A percentile compares a stretch with the other conserved stretches of the same genome.
phyloP scores from a whole-genome alignment of 2,113 vertebrate genomes.

The Sigmodon hispidus region DNA sequence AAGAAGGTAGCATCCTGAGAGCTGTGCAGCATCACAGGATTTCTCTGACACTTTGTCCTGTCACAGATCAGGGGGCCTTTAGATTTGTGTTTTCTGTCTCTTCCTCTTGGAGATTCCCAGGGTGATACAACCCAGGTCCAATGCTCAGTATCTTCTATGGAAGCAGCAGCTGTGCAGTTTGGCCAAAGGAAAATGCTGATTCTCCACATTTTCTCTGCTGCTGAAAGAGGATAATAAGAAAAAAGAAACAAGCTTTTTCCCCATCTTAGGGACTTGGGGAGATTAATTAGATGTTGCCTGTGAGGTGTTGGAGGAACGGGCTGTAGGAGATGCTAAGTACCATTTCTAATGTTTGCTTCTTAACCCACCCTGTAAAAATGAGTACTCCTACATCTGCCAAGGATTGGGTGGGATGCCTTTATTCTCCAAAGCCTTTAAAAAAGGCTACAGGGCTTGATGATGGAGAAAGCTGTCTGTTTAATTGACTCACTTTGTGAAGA shows the following conservation, averaged over 20 bases:
- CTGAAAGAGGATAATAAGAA: constrained; percentile 55
- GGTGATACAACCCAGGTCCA: not conserved
- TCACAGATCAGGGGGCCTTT: not conserved
- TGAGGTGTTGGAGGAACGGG: constrained; percentile 56
- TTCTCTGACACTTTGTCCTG: constrained; percentile 28
- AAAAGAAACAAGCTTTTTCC: not conserved
- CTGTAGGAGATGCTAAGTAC: constrained; percentile 50
- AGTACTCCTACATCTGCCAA: not conserved
- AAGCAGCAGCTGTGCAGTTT: not conserved
- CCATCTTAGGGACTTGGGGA: constrained; percentile 47
- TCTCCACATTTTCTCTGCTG: constrained; percentile 43
- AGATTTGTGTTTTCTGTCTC: not conserved
- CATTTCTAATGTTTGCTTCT: constrained; percentile 50
- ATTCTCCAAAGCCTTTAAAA: not conserved
- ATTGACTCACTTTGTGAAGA: not conserved
- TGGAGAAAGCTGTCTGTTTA: not conserved
- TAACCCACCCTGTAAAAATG: constrained; percentile 6
- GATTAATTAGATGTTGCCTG: constrained; percentile 68
- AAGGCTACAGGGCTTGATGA: not conserved
- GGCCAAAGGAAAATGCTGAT: constrained; percentile 59
- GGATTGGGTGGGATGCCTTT: not conserved
- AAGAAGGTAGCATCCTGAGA: not conserved
- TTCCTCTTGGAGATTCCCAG: not conserved
- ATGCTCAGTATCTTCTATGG: not conserved
- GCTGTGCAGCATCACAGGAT: not conserved